Percentiles rank a stretch among this genome's conserved stretches.
phyloP scores from a whole-genome alignment of 1,140 invertebrate genomes.

The Ericerus pela region DNA sequence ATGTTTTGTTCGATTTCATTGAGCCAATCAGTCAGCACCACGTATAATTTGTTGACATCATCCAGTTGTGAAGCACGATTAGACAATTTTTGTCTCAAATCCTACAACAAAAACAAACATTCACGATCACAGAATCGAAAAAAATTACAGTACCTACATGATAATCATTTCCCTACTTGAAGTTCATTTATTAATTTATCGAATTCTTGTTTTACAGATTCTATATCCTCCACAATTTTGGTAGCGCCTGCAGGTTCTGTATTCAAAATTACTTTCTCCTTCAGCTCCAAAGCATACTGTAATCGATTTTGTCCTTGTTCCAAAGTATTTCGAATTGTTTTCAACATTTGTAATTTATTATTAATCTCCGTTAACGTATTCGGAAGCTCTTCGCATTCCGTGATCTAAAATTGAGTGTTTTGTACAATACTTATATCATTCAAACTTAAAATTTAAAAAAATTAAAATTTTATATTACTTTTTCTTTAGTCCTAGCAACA shows the following conservation, averaged over 20 bases:
- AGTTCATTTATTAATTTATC: conserved; percentile 68
- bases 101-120: conserved; percentile 33
- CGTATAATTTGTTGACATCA: conserved; percentile 66
- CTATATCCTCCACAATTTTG: conserved; percentile 79
- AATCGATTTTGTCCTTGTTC: conserved; percentile 85
- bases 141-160: conserved; percentile 3
- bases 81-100: conserved; percentile 54
- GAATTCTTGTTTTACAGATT: conserved; percentile 72
- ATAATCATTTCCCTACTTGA: conserved; percentile 19
- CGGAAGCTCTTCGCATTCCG: conserved; percentile 57
- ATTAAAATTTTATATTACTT: conserved; percentile 28
- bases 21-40: conserved; percentile 64
- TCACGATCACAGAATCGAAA: not conserved
- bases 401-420: conserved; percentile 29
- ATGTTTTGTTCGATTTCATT: conserved; percentile 73
- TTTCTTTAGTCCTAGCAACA: conserved; percentile 72
- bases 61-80: conserved; percentile 57
- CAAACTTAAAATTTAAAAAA: not conserved
- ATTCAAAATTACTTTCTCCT: conserved; percentile 82
- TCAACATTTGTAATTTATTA: conserved; percentile 65
- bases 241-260: conserved; percentile 70
- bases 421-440: not conserved
- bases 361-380: conserved; percentile 64
- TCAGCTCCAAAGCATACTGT: conserved; percentile 73
- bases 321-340: conserved; percentile 63